Evolutionary conservation across 2,797 vertebrate genomes (phyloP), one percentile per base, ranked within the genome.

Genomic region (Myripristis jacobus): DNA sequence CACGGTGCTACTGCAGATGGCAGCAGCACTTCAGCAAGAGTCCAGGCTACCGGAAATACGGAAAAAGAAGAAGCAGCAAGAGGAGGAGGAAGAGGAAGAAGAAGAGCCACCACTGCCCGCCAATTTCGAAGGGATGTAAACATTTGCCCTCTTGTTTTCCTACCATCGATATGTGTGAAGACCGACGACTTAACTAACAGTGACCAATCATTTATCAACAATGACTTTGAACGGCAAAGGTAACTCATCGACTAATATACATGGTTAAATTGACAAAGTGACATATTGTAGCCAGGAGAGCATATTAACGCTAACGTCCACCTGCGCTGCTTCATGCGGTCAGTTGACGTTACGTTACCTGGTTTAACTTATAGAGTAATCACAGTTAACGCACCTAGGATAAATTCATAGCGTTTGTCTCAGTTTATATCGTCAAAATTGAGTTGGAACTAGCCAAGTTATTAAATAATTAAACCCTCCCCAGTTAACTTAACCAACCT

Each of bases 121-220:
- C 92, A 93, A 90, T 78, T 92, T 86, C 19, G 51, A 81, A 68
- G 43, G 51, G 73, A 84, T 57, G 87, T 85, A 89, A 91, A 91
- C 70, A 83, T 2, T 4, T 0, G 8, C 36, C 8, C 16, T 22
- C 34, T 18, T n/a, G 3, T 9, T 2, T 6, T 4, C 41, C 9
- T n/a, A n/a, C n/a, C n/a, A n/a, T n/a, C n/a, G n/a, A n/a, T n/a
- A n/a, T n/a, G n/a, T n/a, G n/a, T n/a, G n/a, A n/a, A n/a, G n/a
- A n/a, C n/a, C n/a, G n/a, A n/a, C n/a, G n/a, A n/a, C n/a, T n/a
- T 80, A 4, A 25, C n/a, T 59, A 73, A 34, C 43, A 6, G 5
- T 8, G 11, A 69, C 25, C 44, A 25, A 36, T 6, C 38, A 1
- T 6, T 4, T 47, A 29, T 62, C 70, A 41, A 72, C 36, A 25